phyloP scores from a whole-genome alignment of 2,888 invertebrate genomes.

The Megastigmus dorsalis region DNA sequence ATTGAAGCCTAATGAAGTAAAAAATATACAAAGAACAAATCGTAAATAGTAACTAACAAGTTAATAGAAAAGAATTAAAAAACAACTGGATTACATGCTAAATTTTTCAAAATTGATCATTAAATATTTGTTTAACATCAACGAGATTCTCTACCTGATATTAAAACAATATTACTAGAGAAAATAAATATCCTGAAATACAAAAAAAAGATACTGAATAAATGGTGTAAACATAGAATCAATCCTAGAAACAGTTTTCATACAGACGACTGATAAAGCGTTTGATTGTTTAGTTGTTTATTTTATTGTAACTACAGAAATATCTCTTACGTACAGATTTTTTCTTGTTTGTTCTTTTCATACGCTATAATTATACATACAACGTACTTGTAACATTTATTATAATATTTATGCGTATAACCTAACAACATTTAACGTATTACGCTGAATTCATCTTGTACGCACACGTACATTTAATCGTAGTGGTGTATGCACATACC shows the following conservation, averaged over 20 bases:
- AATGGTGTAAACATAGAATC: background rate
- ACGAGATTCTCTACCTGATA: no score
- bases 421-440: conserved; percentile 69
- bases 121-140: no score
- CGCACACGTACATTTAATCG: conserved; percentile 55
- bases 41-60: no score
- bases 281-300: conserved; percentile 54
- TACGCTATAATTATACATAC: conserved; percentile 64
- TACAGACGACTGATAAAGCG: no score
- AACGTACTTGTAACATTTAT: conserved; percentile 69
- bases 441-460: conserved; percentile 58
- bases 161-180: no score
- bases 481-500: conserved; percentile 47
- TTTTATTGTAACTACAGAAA: conserved; percentile 58
- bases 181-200: background rate
- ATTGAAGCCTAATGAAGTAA: no score
- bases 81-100: no score
- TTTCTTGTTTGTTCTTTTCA: conserved; percentile 50
- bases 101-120: no score
- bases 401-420: conserved; percentile 62
- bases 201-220: background rate
- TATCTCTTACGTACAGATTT: conserved; percentile 55
- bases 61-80: no score
- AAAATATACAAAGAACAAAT: no score
- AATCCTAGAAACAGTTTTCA: background rate